Percentiles rank a stretch among this genome's conserved stretches.
Conservation (phyloP, 2,113 vertebrate genomes). For the Lamprologus ornatipinnis region DNA sequence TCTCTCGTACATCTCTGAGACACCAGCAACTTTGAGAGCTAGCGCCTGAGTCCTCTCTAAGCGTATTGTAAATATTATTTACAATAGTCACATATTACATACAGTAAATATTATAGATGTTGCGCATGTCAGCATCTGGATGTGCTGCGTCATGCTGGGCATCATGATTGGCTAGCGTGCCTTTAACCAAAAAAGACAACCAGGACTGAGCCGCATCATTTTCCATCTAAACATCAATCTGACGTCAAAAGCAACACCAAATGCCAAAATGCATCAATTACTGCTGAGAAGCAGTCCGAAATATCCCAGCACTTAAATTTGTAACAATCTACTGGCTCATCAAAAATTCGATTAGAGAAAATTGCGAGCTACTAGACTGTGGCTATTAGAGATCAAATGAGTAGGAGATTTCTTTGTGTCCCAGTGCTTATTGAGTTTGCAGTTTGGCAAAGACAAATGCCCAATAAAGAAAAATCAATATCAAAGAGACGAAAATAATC, state of each 20-base stretch:
- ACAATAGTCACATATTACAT: background rate
- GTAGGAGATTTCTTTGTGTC: background rate
- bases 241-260: background rate
- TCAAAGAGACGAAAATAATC: background rate
- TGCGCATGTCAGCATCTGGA: background rate
- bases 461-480: background rate
- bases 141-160: background rate
- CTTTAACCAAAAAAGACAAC: background rate
- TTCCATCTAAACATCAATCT: background rate
- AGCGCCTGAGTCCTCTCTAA: background rate
- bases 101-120: background rate
- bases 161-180: background rate
- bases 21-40: background rate
- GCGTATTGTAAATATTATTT: background rate
- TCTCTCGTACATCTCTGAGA: background rate
- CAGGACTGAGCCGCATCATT: background rate
- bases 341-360: background rate
- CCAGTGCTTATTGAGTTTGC: background rate
- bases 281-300: background rate
- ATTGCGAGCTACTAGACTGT: background rate
- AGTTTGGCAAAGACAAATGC: background rate
- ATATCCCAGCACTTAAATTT: background rate
- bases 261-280: background rate
- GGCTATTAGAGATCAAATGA: background rate
- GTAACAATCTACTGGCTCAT: background rate